Conservation (phyloP, 2,797 vertebrate species). For the Pangasius djambal region DNA sequence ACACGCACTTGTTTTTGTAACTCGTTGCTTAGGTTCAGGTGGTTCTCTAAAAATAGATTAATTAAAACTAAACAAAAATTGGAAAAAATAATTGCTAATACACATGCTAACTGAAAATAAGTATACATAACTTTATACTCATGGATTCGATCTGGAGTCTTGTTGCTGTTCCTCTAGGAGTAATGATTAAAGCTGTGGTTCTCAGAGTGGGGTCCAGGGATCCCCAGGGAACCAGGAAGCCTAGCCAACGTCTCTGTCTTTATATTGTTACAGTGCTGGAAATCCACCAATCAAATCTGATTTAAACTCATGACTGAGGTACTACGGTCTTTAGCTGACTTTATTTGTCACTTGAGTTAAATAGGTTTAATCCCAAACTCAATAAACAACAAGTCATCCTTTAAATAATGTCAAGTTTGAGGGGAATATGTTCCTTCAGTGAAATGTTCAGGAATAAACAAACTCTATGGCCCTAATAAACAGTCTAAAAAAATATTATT, state of each 20-base stretch:
- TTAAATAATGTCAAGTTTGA: not conserved
- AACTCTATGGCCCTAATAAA: not conserved
- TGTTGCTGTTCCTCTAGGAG: not conserved
- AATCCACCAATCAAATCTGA: not conserved
- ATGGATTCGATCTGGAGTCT: not conserved
- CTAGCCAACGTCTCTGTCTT: not conserved
- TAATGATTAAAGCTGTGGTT: not conserved
- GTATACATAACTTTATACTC: not conserved
- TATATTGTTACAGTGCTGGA: not conserved
- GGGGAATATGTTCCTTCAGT: not conserved
- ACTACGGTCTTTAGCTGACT: not conserved
- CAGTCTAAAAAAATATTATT: not conserved
- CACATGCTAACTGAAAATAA: not conserved
- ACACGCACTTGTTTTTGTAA: not conserved
- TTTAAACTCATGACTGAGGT: not conserved
- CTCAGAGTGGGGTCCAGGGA: not conserved
- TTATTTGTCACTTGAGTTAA: not conserved
- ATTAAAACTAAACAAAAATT: not conserved
- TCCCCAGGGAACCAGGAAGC: not conserved
- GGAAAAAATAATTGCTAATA: not conserved
- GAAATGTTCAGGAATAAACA: not conserved
- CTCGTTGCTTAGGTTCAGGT: not conserved
- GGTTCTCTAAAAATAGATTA: not conserved
- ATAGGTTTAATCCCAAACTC: not conserved
- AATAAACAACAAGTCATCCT: not conserved